Evolutionary conservation across 2,888 invertebrate genomes (phyloP).

Genomic region (Aleiodes alternator): DNA sequence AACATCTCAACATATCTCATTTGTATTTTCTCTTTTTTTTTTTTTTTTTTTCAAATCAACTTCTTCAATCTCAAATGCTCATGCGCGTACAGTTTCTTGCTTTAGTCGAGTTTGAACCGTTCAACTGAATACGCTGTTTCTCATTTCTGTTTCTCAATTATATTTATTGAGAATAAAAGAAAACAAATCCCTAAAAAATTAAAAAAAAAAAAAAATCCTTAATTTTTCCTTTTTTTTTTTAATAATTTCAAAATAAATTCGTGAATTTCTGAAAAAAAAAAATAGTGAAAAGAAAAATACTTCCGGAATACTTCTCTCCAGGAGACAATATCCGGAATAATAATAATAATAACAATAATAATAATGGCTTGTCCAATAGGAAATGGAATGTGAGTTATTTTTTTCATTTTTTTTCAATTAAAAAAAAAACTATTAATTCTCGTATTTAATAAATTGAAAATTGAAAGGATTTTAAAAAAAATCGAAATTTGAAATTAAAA

Average conservation of each 20-base stretch:
- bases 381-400: constrained; percentile 55
- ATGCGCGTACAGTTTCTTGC: neutral
- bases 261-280: neutral
- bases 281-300: constrained; percentile 2
- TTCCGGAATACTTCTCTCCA: neutral
- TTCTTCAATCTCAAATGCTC: neutral
- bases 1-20: neutral
- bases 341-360: neutral
- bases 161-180: neutral
- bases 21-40: neutral
- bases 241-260: too few species aligned
- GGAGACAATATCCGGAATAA: neutral
- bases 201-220: too few species aligned
- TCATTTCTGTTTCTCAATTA: constrained; percentile 15
- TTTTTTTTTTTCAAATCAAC: constrained; percentile 13
- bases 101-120: constrained; percentile 32
- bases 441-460: neutral
- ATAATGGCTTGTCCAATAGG: constrained; percentile 54
- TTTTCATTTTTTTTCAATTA: constrained; percentile 8
- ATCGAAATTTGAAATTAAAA: too few species aligned
- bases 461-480: neutral
- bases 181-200: neutral
- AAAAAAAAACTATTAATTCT: neutral
- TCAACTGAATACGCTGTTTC: neutral
- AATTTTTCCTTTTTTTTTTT: too few species aligned